These are phyloP conservation scores for Argyrosomus japonicus DNA, from an alignment of 2,113 vertebrate genomes.

Conservation along the genomic window DNA sequence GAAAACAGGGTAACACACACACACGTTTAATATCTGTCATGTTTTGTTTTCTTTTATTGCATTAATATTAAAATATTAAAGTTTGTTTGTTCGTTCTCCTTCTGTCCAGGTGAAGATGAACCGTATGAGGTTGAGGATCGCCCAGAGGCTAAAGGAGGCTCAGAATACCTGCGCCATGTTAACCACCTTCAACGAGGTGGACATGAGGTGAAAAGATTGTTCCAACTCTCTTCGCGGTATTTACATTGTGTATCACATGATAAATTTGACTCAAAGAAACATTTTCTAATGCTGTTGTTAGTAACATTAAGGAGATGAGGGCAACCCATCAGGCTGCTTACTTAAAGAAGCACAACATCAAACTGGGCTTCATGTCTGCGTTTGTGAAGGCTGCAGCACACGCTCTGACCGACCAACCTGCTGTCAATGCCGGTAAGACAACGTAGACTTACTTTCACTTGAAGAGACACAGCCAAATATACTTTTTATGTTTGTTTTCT, in stretches of 20 bases:
- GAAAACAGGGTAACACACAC: conserved; percentile 91
- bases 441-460: background rate
- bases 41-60: background rate
- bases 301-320: conserved; percentile 94
- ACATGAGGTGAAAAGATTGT: conserved; percentile 89
- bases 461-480: background rate
- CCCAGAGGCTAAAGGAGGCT: conserved; percentile 96
- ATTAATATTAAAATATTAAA: background rate
- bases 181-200: conserved; percentile 96
- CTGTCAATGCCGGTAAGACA: conserved; percentile 90
- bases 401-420: conserved; percentile 92
- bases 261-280: background rate
- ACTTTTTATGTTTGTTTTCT: background rate
- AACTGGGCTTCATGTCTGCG: conserved; percentile 96
- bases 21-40: background rate
- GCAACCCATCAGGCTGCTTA: conserved; percentile 89
- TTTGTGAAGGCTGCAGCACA: conserved; percentile 95
- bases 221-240: background rate
- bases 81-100: background rate
- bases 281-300: conserved; percentile 47
- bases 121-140: conserved; percentile 95
- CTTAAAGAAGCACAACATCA: conserved; percentile 92
- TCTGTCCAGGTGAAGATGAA: conserved; percentile 94
- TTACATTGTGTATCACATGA: background rate
- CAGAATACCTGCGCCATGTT: conserved; percentile 97